Conservation (phyloP, 1,140 invertebrate species). For the Drosophila lini region DNA sequence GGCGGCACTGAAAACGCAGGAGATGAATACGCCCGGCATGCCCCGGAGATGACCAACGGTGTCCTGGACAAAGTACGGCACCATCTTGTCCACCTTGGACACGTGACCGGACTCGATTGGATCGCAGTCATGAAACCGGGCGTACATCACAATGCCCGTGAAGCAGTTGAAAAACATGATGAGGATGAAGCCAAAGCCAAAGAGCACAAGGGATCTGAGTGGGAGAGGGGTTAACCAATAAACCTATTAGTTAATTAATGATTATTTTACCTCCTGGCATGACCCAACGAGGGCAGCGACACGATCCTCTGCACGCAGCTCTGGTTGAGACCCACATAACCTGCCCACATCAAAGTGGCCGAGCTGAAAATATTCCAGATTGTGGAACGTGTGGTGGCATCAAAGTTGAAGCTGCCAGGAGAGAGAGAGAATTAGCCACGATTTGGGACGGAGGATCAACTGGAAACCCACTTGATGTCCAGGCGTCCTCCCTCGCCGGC, state of each 20-base stretch:
- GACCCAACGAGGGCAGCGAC: constrained; percentile 62
- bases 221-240: background rate
- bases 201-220: constrained; percentile 84
- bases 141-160: constrained; percentile 90
- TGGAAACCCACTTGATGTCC: constrained; percentile 86
- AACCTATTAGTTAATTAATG: too few species aligned
- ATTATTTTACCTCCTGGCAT: constrained; percentile 57
- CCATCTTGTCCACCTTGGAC: constrained; percentile 85
- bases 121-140: constrained; percentile 90
- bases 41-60: constrained; percentile 86
- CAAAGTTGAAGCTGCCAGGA: constrained; percentile 58
- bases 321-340: constrained; percentile 75
- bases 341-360: constrained; percentile 51
- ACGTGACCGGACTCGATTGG: constrained; percentile 85
- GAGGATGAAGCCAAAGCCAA: constrained; percentile 85
- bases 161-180: constrained; percentile 87
- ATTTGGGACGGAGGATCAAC: too few species aligned
- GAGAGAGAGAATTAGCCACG: background rate
- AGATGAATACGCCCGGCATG: constrained; percentile 88
- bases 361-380: constrained; percentile 62
- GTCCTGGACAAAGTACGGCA: constrained; percentile 88
- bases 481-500: constrained; percentile 86
- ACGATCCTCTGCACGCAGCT: constrained; percentile 80
- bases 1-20: constrained; percentile 89
- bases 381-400: constrained; percentile 53